Conservation (phyloP, 2,113 vertebrate genomes). For the Anseranas semipalmata region DNA sequence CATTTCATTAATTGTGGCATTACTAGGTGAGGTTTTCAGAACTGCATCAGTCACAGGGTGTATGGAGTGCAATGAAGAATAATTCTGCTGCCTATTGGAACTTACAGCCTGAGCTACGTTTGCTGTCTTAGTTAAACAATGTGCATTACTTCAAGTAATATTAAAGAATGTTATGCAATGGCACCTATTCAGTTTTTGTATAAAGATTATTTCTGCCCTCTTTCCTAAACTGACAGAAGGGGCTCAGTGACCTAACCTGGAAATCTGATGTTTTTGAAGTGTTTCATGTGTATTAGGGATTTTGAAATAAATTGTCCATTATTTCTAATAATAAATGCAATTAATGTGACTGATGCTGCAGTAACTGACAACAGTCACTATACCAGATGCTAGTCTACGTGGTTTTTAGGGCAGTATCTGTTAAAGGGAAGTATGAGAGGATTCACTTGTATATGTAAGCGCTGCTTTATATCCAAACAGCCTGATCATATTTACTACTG, state of each 20-base stretch:
- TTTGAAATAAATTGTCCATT: background rate
- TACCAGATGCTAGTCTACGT: background rate
- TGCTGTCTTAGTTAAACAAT: background rate
- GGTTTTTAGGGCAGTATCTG: background rate
- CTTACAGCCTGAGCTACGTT: background rate
- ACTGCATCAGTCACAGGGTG: background rate
- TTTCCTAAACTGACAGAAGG: background rate
- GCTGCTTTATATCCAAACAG: background rate
- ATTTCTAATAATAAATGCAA: background rate
- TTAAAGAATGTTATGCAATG: background rate
- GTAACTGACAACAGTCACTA: background rate
- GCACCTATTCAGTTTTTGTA: background rate
- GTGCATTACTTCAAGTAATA: background rate
- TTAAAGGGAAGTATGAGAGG: background rate
- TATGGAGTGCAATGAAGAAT: background rate
- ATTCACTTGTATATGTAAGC: background rate
- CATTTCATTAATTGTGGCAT: background rate
- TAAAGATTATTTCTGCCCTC: background rate
- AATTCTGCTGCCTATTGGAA: background rate
- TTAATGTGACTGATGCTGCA: background rate
- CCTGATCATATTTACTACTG: background rate
- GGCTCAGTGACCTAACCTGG: background rate
- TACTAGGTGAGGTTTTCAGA: background rate
- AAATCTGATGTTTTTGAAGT: background rate
- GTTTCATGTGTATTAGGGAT: background rate